Evolutionary conservation across 2,113 vertebrate genomes (phyloP).

Genomic region (Chlorodrepanis virens): DNA sequence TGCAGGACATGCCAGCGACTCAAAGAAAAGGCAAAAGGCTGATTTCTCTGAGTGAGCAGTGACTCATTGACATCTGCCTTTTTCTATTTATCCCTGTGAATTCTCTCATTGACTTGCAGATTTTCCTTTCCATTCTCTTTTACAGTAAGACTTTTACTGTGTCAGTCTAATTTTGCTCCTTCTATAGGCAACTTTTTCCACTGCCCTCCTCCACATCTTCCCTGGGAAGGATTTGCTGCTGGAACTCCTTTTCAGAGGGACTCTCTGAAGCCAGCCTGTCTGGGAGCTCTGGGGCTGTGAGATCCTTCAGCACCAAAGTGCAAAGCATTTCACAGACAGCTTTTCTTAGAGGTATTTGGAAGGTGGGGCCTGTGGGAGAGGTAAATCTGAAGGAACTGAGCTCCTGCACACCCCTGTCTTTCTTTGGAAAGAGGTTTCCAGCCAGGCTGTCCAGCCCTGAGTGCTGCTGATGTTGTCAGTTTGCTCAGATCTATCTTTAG

Average conservation of each 20-base stretch:
- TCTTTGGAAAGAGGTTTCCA: neutral
- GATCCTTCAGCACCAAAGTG: neutral
- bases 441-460: neutral
- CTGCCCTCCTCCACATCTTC: neutral
- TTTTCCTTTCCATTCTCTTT: slow-evolving; percentile 41
- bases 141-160: neutral
- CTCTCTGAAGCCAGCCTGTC: neutral
- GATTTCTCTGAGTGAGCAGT: neutral
- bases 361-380: neutral
- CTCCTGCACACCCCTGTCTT: neutral
- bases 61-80: slow-evolving; percentile 44
- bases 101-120: slow-evolving; percentile 35
- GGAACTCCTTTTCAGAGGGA: neutral
- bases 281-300: neutral
- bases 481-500: slow-evolving; percentile 28
- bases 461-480: neutral
- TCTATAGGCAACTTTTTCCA: slow-evolving; percentile 32
- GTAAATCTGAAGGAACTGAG: neutral
- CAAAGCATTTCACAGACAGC: neutral
- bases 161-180: neutral
- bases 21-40: slow-evolving; percentile 28
- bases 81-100: slow-evolving; percentile 28
- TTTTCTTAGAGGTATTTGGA: neutral
- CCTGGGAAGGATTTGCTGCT: neutral
- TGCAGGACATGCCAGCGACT: slow-evolving; percentile 5